Conservation (phyloP, 2,888 invertebrate genomes). For the Sepiola atlantica region DNA sequence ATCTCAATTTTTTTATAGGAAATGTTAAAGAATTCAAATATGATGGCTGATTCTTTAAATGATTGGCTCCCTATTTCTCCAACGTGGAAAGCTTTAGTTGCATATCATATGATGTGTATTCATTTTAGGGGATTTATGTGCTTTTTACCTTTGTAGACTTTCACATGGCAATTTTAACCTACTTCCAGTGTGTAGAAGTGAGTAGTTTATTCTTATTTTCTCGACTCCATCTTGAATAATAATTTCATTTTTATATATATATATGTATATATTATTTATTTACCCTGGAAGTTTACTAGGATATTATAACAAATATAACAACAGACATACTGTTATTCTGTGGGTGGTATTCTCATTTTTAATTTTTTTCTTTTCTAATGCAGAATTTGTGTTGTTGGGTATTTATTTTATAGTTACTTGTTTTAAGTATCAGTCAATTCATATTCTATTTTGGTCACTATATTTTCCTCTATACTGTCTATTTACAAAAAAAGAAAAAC, state of each 20-base stretch:
- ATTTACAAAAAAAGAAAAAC: background rate
- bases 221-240: too few species aligned
- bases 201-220: background rate
- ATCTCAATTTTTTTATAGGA: background rate
- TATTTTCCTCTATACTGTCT: background rate
- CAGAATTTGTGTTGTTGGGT: background rate
- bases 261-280: background rate
- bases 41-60: background rate
- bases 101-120: background rate
- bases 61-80: background rate
- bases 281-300: background rate
- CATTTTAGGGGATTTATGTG: background rate
- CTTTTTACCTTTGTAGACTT: background rate
- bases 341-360: too few species aligned
- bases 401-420: background rate
- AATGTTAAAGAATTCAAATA: background rate
- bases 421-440: background rate
- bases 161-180: background rate
- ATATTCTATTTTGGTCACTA: background rate
- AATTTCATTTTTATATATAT: background rate
- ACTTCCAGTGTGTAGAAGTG: background rate
- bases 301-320: background rate
- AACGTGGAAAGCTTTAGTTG: background rate
- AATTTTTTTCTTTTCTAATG: too few species aligned
- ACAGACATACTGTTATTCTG: too few species aligned